These are phyloP conservation scores for Embidobia sp. DNA, from an alignment of 2,888 invertebrate species.

Conservation along the genomic window DNA sequence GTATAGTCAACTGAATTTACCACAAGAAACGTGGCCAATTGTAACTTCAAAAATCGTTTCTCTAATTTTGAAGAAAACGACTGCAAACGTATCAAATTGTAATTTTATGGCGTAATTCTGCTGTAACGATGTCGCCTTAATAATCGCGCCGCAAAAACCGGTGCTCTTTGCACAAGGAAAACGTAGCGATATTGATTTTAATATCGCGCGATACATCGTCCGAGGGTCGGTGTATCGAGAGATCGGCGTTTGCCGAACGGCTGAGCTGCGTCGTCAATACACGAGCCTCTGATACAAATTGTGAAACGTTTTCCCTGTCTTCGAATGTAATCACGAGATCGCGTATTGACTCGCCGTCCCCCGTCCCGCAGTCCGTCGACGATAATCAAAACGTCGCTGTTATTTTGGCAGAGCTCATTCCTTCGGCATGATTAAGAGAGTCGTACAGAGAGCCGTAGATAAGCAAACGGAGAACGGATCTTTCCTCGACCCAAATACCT, in stretches of 20 bases:
- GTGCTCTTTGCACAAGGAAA: slow-evolving; percentile 16
- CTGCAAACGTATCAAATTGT: too few species aligned
- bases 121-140: slow-evolving; percentile 32
- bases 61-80: too few species aligned
- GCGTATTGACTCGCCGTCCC: slow-evolving; percentile 50
- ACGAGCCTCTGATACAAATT: slow-evolving; percentile 69
- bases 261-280: slow-evolving; percentile 76
- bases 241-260: slow-evolving; percentile 70
- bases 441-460: slow-evolving; percentile 25
- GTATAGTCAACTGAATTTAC: too few species aligned
- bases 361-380: slow-evolving; percentile 36
- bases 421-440: slow-evolving; percentile 45
- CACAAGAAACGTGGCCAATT: too few species aligned
- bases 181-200: slow-evolving; percentile 63
- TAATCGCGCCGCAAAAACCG: slow-evolving; percentile 25
- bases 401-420: slow-evolving; percentile 44
- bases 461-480: slow-evolving; percentile 15
- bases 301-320: slow-evolving; percentile 50
- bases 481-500: slow-evolving; percentile 39
- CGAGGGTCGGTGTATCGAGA: slow-evolving; percentile 32
- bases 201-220: slow-evolving; percentile 72
- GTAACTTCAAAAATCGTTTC: too few species aligned
- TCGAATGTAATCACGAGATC: slow-evolving; percentile 53
- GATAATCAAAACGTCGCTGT: slow-evolving; percentile 56
- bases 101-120: too few species aligned